A percentile compares a stretch with the other conserved stretches of the same genome.
These are phyloP conservation scores for Phalacrocorax carbo DNA, from an alignment of 2,113 vertebrate genomes.

Conservation along the genomic window DNA sequence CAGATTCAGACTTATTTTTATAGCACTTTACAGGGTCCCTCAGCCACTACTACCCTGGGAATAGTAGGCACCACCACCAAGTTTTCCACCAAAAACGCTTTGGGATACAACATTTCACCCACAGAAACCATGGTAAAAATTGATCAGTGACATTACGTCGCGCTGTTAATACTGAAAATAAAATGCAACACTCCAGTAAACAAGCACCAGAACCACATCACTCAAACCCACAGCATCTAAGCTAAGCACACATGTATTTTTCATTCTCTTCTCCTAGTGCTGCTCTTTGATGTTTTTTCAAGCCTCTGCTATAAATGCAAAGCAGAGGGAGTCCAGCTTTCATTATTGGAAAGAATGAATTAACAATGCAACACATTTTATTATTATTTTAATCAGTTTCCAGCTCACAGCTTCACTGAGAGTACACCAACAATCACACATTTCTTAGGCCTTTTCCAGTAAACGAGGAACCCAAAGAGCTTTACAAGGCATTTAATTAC, in stretches of 20 bases:
- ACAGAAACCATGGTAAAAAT: neutral
- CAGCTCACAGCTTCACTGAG: neutral
- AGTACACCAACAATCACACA: neutral
- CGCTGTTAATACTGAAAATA: neutral
- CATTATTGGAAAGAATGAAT: neutral
- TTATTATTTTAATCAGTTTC: slow-evolving; percentile 13
- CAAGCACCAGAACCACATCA: neutral
- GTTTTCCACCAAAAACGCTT: neutral
- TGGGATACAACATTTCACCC: neutral
- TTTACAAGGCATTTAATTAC: slow-evolving; percentile 58
- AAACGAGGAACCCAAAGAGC: slow-evolving; percentile 16
- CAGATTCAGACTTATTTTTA: neutral
- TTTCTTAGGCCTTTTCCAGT: neutral
- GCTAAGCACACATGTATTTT: neutral
- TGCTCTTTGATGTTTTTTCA: neutral
- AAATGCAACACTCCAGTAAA: neutral
- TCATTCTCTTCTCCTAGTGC: neutral
- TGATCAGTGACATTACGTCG: neutral
- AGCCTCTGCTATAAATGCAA: neutral
- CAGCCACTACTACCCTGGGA: neutral
- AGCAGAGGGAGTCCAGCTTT: neutral
- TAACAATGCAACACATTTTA: neutral
- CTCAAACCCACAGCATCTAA: neutral
- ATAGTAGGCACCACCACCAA: neutral
- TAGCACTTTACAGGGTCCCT: neutral